Percentiles rank a stretch among this genome's conserved stretches.
phyloP scores from a whole-genome alignment of 2,113 vertebrate genomes.

The Syrmaticus mikado region DNA sequence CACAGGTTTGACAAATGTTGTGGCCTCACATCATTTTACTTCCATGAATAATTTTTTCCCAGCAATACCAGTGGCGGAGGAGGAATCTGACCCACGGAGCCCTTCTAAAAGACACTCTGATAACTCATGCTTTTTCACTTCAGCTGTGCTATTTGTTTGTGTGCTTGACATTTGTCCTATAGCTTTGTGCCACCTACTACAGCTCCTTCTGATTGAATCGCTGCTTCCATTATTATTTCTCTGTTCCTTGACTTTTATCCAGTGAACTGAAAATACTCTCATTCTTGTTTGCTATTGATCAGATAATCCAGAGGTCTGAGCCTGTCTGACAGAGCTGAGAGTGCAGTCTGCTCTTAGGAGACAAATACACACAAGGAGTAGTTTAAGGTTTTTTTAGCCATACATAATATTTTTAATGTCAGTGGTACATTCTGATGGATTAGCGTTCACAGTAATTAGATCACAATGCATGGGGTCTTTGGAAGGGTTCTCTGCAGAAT shows the following conservation, averaged over 20 bases:
- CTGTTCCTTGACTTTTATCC: constrained; percentile 13
- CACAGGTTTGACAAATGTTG: neutral
- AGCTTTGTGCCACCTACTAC: neutral
- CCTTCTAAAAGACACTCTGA: neutral
- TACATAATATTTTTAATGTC: neutral
- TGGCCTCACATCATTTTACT: neutral
- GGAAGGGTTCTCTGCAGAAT: neutral
- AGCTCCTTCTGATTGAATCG: neutral
- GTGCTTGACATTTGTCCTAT: constrained; percentile 6
- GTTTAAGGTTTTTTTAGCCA: neutral
- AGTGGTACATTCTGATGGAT: neutral
- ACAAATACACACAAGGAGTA: neutral
- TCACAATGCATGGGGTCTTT: neutral
- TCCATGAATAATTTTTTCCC: neutral
- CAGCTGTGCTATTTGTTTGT: neutral
- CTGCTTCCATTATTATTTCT: neutral
- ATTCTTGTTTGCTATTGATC: constrained; percentile 25
- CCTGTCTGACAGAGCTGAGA: neutral
- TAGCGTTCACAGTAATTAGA: neutral
- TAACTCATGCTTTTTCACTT: neutral
- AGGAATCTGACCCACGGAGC: neutral
- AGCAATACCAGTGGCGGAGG: neutral
- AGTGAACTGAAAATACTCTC: constrained; percentile 12
- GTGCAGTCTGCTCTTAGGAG: neutral
- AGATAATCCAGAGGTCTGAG: constrained; percentile 11